phyloP scores from a whole-genome alignment of 2,797 vertebrate genomes.

The Morelia viridis region DNA sequence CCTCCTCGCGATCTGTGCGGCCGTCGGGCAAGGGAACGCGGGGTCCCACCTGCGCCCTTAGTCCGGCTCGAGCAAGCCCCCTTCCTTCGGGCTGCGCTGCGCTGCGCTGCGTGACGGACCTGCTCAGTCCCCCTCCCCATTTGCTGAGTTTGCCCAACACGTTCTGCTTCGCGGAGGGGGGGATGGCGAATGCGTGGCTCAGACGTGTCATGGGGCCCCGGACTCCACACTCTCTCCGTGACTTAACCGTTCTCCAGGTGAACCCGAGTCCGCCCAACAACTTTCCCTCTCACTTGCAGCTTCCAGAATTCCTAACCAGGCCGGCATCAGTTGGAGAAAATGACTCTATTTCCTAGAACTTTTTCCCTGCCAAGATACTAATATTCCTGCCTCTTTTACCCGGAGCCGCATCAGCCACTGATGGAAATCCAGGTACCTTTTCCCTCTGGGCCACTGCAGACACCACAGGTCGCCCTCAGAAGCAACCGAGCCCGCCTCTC shows the following conservation, averaged over 20 bases:
- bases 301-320: background rate
- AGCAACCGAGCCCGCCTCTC: background rate
- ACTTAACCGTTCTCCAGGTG: background rate
- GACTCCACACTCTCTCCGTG: background rate
- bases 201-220: background rate
- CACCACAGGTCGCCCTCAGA: background rate
- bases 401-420: background rate
- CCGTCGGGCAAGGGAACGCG: no score
- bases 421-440: background rate
- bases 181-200: background rate
- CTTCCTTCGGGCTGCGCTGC: background rate
- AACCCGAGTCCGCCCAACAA: background rate
- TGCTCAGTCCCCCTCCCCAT: background rate
- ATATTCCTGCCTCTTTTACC: background rate
- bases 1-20: background rate
- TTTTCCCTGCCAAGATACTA: background rate
- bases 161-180: background rate
- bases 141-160: background rate
- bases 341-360: background rate
- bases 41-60: background rate
- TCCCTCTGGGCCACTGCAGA: background rate
- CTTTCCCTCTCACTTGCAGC: background rate
- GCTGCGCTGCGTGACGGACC: background rate
- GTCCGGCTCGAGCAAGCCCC: background rate
- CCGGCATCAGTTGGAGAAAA: background rate